phyloP scores from a whole-genome alignment of 2,888 invertebrate species.

The Troides helena region DNA sequence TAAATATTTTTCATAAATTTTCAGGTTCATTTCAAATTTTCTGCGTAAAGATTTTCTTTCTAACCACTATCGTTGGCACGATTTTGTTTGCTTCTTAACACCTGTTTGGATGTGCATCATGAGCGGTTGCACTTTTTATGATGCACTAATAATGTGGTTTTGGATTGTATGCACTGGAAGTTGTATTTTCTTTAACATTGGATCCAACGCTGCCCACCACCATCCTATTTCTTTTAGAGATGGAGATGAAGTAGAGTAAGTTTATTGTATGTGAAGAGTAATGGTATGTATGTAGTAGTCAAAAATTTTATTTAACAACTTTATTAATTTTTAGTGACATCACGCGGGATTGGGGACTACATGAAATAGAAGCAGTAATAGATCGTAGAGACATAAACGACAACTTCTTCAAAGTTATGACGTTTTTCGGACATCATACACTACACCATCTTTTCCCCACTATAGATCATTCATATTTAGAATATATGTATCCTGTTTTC shows the following conservation, averaged over 20 bases:
- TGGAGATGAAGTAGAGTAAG: conserved; percentile 84
- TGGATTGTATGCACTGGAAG: conserved; percentile 79
- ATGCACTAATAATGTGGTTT: conserved; percentile 77
- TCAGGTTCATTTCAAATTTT: conserved; percentile 51
- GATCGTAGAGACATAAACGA: conserved; percentile 85
- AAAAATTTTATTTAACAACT: conserved; percentile 14
- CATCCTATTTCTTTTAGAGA: conserved; percentile 90
- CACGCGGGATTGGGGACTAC: conserved; percentile 86
- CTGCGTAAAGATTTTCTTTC: conserved; percentile 50
- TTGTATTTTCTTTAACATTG: conserved; percentile 82
- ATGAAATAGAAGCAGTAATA: conserved; percentile 87
- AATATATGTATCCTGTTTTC: conserved; percentile 82
- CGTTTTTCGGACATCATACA: conserved; percentile 88
- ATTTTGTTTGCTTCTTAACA: conserved; percentile 55
- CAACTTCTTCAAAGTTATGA: conserved; percentile 82
- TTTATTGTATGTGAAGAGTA: conserved; percentile 3
- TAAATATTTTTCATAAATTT: conserved; percentile 29
- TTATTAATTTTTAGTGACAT: conserved; percentile 53
- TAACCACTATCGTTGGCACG: conserved; percentile 61
- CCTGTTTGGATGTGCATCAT: conserved; percentile 68
- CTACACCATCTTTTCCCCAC: conserved; percentile 91
- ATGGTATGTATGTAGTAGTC: background rate
- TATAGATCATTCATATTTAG: conserved; percentile 85
- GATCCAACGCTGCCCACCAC: conserved; percentile 89
- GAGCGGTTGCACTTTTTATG: conserved; percentile 50